Base-by-base conservation (phyloP, 64 coral and sea anemone genomes). In the Montipora foliosa region DNA sequence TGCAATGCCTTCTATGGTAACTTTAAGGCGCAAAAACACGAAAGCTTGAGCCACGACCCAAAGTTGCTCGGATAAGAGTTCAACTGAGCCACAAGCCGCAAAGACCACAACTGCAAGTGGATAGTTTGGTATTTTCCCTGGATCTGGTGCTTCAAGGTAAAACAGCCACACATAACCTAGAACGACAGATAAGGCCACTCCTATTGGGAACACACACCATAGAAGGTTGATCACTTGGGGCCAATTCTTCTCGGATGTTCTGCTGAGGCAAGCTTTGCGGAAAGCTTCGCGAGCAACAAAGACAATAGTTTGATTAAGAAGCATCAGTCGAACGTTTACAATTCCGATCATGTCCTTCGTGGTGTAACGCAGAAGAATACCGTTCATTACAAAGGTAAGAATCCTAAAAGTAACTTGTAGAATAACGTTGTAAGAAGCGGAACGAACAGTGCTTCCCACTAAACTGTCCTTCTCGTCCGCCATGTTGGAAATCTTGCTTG, bases 381-480 rank as follows among this genome's bases (percentile, higher is more conserved):
- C 98, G 81, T 99, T 99, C 98, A 99, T 99, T 47, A 96, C 25
- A 90, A 99, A 99, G 70, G 98, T 99, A 53, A 99, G 83, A 52
- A 99, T 96, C 66, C 98, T 94, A 81, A 99, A 99, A n/a, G 82
- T 87, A 92, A 99, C 92, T 67, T 99, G 98, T 11, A 99, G 51
- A 84, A 96, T 61, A 53, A 99, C 98, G 94, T 99, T 99, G 46
- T 99, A 99, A 15, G 98, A 99, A 66, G 98, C 98, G 13, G 98
- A 99, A 83, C 96, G 93, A 24, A 94, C 93, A 52, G 96, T 97
- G 29, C 79, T 97, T 79, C 93, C 89, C 1, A 95, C 93, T 17
- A 95, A 70, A 5, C 52, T 68, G 15, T 55, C 62, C 24, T 86
- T 90, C n/a, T 90, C 88, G 49, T 91, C 77, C 84, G 89, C 96